These are phyloP conservation scores for Agapornis roseicollis DNA, from an alignment of 2,113 vertebrate genomes.

Conservation along the genomic window DNA sequence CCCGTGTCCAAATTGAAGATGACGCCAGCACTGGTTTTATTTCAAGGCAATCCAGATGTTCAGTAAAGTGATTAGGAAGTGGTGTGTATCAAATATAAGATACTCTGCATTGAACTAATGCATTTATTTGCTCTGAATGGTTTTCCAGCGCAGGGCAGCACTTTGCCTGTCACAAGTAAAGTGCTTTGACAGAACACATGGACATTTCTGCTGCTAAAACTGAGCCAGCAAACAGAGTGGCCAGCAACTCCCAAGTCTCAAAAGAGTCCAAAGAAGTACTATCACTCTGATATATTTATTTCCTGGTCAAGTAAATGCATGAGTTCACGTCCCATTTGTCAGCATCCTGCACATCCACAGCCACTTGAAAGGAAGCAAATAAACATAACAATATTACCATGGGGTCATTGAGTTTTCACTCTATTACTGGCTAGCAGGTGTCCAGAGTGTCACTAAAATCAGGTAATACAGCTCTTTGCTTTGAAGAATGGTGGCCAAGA, in stretches of 20 bases:
- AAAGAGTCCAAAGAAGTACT: neutral
- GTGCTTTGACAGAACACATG: conserved; percentile 51
- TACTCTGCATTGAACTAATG: conserved; percentile 58
- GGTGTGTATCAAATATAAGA: conserved; percentile 61
- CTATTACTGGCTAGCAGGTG: neutral
- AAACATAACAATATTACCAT: neutral
- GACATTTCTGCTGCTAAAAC: conserved; percentile 18
- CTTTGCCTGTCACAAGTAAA: conserved; percentile 60
- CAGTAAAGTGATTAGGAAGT: conserved; percentile 56
- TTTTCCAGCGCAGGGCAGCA: conserved; percentile 49
- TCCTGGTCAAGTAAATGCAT: conserved; percentile 32
- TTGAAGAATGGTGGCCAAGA: neutral
- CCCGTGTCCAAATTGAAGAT: conserved; percentile 36
- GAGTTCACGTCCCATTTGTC: conserved; percentile 37
- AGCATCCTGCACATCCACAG: neutral
- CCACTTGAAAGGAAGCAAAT: conserved; percentile 55
- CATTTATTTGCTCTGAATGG: conserved; percentile 59
- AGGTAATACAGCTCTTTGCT: neutral
- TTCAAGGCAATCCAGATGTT: conserved; percentile 54
- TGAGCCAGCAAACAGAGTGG: neutral
- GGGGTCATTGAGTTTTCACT: neutral
- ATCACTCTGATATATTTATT: conserved; percentile 23
- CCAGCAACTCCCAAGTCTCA: neutral
- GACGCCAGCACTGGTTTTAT: conserved; percentile 22
- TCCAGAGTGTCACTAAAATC: neutral